Base-by-base conservation (phyloP, 2,797 vertebrate species). In the Sardinella longiceps region DNA sequence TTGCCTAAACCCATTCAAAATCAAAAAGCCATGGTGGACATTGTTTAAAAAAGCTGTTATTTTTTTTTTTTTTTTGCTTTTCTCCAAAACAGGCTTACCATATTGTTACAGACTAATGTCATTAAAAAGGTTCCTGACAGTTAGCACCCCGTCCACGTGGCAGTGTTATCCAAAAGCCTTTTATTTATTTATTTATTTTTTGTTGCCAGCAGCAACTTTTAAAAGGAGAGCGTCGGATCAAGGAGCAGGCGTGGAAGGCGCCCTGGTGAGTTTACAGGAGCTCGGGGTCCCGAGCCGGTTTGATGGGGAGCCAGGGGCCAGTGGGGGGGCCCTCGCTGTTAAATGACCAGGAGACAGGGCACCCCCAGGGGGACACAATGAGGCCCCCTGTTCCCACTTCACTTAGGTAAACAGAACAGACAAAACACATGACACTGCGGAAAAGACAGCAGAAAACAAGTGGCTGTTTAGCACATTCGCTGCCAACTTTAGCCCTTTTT, bases 231-330 rank as follows among this genome's bases (percentile, higher is more conserved):
- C 90, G 88, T 89, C 85, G 53, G 80, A 83, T 82, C 63, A 83
- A 81, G 83, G 70, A 45, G 70, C 53, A 70, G 86, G 84, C 51
- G 2, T 88, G 84, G 43, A 88, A 84, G 86, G 84, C 84, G 20
- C 12, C 90, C 90, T 74, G 85, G 88, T 86, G 90, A 1, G 90
- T 91, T 91, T 89, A 90, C 86, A 28, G 83, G 63, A 33, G 77
- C 85, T 82, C 33, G 56, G 85, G 89, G 89, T 87, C 88, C 85
- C 51, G 63, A 45, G 82, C 80, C 5, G 83, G 80, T 88, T 87
- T 91, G 87, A 90, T 87, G 86, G 86, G 86, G 82, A 88, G 89
- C 88, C 90, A 90, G 86, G 43, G 85, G 81, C 60, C 90, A 84
- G 84, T 86, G 77, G 81, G 83, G 84, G 89, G 53, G 53, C 82